phyloP scores from a whole-genome alignment of 2,797 vertebrate genomes.

The Coendou prehensilis region DNA sequence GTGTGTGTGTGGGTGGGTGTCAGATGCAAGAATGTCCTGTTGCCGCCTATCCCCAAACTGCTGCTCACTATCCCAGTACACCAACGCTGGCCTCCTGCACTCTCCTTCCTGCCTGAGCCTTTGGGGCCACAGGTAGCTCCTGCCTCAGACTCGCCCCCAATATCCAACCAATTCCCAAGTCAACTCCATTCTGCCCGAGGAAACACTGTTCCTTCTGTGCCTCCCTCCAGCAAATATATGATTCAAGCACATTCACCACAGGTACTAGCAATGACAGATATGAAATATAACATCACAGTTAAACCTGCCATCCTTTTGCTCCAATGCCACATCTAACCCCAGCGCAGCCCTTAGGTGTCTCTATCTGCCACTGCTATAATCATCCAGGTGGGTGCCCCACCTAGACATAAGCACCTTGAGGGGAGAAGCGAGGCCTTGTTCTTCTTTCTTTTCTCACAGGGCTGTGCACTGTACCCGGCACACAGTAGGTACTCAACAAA shows the following conservation, averaged over 20 bases:
- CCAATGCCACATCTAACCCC: background rate
- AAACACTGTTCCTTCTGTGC: background rate
- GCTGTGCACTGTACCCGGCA: background rate
- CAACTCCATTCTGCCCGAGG: background rate
- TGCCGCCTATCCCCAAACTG: background rate
- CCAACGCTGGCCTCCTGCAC: background rate
- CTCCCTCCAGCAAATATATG: rapidly evolving
- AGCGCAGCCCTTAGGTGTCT: rapidly evolving
- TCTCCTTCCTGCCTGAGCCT: background rate
- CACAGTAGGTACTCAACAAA: background rate
- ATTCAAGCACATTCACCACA: background rate
- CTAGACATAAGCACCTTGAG: background rate
- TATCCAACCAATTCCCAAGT: background rate
- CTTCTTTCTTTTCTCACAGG: background rate
- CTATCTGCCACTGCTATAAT: rapidly evolving
- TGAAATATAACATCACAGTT: background rate
- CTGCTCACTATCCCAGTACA: background rate
- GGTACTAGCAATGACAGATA: background rate
- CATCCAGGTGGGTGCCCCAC: background rate
- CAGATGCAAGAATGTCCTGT: background rate
- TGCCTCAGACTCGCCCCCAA: background rate
- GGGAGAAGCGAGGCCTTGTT: background rate
- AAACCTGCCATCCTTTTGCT: background rate
- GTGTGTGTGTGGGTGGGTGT: background rate
- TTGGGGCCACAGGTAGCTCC: background rate